Evolutionary conservation across 2,113 vertebrate genomes (phyloP), one percentile per base, ranked within the genome.

Genomic region (Phyllopteryx taeniolatus): DNA sequence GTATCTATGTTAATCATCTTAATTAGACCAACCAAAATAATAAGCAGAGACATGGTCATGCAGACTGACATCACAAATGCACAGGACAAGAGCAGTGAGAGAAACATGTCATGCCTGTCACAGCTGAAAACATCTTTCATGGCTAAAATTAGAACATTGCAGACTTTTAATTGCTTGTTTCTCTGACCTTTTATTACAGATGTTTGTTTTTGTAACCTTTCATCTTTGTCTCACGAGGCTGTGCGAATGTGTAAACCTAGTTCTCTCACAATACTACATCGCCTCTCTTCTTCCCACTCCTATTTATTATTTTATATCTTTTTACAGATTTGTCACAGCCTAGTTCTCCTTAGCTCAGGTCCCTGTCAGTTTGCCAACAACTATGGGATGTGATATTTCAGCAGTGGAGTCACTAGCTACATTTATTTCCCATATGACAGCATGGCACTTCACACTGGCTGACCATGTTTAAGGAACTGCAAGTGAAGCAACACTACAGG

Each of bases 51-150:
- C 59, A 35, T 8, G 6, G 22, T 59, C 22, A 33, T 27, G 56
- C 15, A 20, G 49, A 13, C n/a, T 22, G 9, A 59, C 27, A 33
- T 60, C 13, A 33, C 31, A 35, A 61, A 61, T 61, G 15, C 15
- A 10, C 14, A 60, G 14, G 57, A 33, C 57, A 27, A 14, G n/a
- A 33, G 14, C 53, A 56, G 51, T 8, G 8, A 20, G 19, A 53
- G 10, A 56, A 56, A 19, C 53, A 22, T 60, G 6, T 17, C 59
- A 61, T 31, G 44, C 80, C 33, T n/a, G 59, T 73, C 76, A 71
- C 70, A 19, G 8, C n/a, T 72, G 66, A 71, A 80, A 85, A 71
- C 47, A 71, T 19, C 42, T 61, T 17, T 73, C 68, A 77, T 74
- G 33, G 60, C 61, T 65, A 54, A 72, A 46, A 75, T 86, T 70